Conservation (phyloP, 2,113 vertebrate genomes). For the Oncorhynchus clarkii region DNA sequence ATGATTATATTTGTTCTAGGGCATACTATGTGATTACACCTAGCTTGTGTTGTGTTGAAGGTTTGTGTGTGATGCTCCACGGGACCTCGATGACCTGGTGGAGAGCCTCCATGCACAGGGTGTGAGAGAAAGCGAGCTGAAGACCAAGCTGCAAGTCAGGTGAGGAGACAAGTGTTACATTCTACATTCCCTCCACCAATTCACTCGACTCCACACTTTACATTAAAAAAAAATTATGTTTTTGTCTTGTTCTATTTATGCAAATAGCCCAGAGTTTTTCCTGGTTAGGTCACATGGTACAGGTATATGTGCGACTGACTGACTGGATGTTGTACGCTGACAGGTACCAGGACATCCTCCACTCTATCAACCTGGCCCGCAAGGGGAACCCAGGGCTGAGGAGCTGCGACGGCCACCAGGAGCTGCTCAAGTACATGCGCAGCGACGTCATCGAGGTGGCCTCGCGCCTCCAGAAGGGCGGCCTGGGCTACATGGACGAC, state of each 20-base stretch:
- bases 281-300: background rate
- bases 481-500: constrained; percentile 90
- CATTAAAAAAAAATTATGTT: no score
- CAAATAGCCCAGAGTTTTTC: no score
- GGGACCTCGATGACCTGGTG: constrained; percentile 88
- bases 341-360: constrained; percentile 90
- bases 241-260: no score
- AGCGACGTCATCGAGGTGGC: constrained; percentile 95
- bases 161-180: constrained; percentile 49
- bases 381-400: constrained; percentile 85
- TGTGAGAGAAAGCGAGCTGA: constrained; percentile 90
- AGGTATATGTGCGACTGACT: background rate
- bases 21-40: background rate
- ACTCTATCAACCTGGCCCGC: constrained; percentile 88
- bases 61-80: constrained; percentile 88
- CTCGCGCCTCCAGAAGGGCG: constrained; percentile 91
- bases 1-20: no score
- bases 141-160: constrained; percentile 83
- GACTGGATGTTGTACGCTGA: background rate
- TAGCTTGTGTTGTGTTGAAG: constrained; percentile 60
- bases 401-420: constrained; percentile 84
- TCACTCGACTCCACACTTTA: no score
- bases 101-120: constrained; percentile 89
- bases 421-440: constrained; percentile 87
- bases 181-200: no score